phyloP scores from a whole-genome alignment of 2,113 vertebrate genomes.

The Natator depressus region DNA sequence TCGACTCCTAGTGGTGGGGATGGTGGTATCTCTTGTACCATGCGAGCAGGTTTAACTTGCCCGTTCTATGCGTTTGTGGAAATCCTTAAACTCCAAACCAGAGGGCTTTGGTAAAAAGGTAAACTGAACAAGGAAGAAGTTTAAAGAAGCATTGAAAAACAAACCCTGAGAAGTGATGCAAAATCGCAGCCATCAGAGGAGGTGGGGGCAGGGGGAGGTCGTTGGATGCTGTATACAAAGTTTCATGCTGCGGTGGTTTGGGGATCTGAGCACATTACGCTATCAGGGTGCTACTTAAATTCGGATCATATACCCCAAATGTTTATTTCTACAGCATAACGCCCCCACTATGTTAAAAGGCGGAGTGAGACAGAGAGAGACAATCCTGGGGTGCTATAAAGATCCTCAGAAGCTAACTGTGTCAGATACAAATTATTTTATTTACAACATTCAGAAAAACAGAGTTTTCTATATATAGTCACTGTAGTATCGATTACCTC shows the following conservation, averaged over 20 bases:
- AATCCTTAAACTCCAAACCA: conserved; percentile 30
- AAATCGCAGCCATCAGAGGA: background rate
- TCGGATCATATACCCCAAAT: background rate
- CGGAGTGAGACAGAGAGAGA: background rate
- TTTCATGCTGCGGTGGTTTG: background rate
- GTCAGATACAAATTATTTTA: rapidly evolving
- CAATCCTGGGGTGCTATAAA: background rate
- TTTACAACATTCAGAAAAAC: rapidly evolving
- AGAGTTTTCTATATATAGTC: background rate
- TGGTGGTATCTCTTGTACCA: conserved; percentile 2
- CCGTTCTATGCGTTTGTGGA: conserved; percentile 44
- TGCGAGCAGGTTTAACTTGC: background rate
- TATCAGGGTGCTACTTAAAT: background rate
- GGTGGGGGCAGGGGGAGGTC: background rate
- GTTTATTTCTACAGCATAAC: background rate
- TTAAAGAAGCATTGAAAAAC: background rate
- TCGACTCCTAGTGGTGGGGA: background rate
- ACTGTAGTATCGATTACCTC: background rate
- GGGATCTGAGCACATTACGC: background rate
- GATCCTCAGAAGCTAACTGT: background rate
- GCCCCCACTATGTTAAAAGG: background rate
- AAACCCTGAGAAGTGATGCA: background rate
- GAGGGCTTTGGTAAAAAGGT: background rate
- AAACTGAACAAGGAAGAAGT: background rate
- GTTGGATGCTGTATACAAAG: background rate